Evolutionary conservation across 2,113 vertebrate species (phyloP).

Genomic region (Crypturellus undulatus): DNA sequence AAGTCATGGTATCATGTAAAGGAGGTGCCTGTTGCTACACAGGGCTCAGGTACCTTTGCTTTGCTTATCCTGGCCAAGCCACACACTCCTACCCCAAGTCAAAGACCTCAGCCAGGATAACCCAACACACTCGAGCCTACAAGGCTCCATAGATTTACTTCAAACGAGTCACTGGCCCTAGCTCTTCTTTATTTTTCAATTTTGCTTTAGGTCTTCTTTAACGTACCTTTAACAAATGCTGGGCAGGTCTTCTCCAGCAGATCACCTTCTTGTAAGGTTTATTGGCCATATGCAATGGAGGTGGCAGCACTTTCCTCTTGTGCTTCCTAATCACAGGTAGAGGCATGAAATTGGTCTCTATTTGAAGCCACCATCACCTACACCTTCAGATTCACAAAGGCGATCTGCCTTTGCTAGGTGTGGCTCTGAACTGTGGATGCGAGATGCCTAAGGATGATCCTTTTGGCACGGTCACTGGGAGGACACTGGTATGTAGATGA

Average conservation of each 20-base stretch:
- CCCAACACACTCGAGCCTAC: background rate
- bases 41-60: background rate
- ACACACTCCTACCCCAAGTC: background rate
- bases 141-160: background rate
- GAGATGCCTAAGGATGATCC: background rate
- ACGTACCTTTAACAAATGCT: background rate
- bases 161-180: background rate
- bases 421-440: background rate
- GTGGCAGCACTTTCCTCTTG: background rate
- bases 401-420: background rate
- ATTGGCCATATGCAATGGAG: rapidly evolving
- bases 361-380: background rate
- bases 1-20: background rate
- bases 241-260: background rate
- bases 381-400: background rate
- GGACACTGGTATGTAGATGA: background rate
- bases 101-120: background rate
- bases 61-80: background rate
- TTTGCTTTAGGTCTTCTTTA: background rate
- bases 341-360: background rate
- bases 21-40: background rate
- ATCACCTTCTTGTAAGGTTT: background rate
- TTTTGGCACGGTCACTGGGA: background rate
- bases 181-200: background rate
- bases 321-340: background rate